Conservation (phyloP, 2,888 invertebrate species). For the Rhogogaster chlorosoma region DNA sequence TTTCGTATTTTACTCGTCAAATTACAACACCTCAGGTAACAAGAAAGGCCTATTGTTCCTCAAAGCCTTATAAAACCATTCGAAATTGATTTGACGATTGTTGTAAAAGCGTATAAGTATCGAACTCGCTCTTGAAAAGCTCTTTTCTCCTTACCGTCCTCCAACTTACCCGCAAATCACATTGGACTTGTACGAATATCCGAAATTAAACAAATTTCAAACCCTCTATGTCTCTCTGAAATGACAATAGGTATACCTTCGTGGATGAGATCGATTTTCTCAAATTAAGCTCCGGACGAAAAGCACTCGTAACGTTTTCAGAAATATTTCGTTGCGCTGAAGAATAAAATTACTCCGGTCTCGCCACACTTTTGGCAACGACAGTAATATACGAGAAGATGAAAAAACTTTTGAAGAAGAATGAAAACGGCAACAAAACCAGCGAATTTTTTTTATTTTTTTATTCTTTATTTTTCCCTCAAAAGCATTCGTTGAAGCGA, state of each 20-base stretch:
- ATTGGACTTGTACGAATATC: neutral
- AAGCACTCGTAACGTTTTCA: neutral
- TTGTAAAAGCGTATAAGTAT: neutral
- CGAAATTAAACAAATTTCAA: neutral
- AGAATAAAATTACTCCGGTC: constrained; percentile 29
- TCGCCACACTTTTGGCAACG: neutral
- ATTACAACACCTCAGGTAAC: constrained; percentile 29
- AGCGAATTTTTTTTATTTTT: neutral
- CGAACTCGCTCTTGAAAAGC: neutral
- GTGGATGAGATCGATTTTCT: constrained; percentile 12
- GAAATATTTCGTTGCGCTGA: constrained; percentile 15
- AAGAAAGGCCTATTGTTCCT: constrained; percentile 18
- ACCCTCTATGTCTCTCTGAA: neutral
- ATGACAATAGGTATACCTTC: neutral
- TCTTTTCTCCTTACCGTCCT: neutral
- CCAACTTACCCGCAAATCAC: neutral
- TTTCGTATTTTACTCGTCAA: constrained; percentile 29
- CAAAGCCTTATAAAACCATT: neutral
- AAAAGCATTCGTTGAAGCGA: neutral
- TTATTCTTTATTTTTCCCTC: neutral
- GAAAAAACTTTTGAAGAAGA: constrained; percentile 24
- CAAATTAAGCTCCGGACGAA: constrained; percentile 3
- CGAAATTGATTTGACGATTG: neutral
- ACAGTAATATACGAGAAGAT: constrained; percentile 25
- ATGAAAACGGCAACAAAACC: constrained; percentile 27